Evolutionary conservation across 2,113 vertebrate species (phyloP), one percentile per base, ranked within the genome.

Genomic region (Pterocles orientalis): DNA sequence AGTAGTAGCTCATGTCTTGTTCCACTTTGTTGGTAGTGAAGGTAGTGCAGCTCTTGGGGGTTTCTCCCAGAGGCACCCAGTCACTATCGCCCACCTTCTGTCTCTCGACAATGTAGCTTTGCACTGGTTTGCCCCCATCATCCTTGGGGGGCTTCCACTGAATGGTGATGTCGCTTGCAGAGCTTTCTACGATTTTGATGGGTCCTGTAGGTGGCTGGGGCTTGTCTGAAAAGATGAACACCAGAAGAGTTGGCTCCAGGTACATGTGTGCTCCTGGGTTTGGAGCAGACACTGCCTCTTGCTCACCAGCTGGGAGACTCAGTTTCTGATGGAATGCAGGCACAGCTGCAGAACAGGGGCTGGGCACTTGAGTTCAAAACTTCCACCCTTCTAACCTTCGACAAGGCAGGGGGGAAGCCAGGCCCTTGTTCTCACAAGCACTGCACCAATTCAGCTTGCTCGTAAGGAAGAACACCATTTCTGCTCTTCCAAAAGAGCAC

Each of bases 201-300:
- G 98, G 99, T 82, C 99, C 98, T 68, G 97, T 96, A 3, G 99
- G 98, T 71, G 98, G 93, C 82, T 98, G 97, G 20, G 99, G 98
- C 66, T 98, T 99, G 88, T 98, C 98, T 98, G 95, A 50, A 84
- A 81, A 85, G 66, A 85, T 23, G 7, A 94, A 60, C 25, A 75
- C 50, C 86, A 66, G 86, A 28, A 62, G 28, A 48, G 23, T 4
- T 7, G 15, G 51, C 43, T 80, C 41, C 61, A 87, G 57, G 54
- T 4, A 21, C 47, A 82, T 41, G 41, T 0, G 2, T 61, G 39
- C 39, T 57, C 50, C 83, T 73, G 77, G 45, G 13, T 60, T 54
- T 79, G 65, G 54, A 77, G 50, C 61, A 72, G n/a, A 48, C 31
- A 24, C 13, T 34, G 7, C 28, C 28, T 34, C 29, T 65, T 31